phyloP scores from a whole-genome alignment of 2,113 vertebrate species.

The Rostratula benghalensis region DNA sequence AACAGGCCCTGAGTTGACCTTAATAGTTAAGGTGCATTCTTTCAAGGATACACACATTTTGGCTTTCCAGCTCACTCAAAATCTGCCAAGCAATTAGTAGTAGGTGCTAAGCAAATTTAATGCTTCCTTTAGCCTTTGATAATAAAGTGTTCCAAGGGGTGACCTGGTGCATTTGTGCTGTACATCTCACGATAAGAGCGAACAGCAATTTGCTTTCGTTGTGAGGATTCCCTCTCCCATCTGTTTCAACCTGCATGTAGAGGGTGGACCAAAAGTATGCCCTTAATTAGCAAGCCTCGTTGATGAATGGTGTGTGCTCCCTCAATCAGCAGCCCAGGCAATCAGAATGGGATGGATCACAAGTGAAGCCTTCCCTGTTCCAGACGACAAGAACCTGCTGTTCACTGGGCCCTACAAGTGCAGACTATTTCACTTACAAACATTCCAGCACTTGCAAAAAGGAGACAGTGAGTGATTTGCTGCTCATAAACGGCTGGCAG shows the following conservation, averaged over 20 bases:
- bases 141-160: not conserved
- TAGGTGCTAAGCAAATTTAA: not conserved
- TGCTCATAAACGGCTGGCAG: not conserved
- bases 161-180: not conserved
- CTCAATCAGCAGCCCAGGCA: not conserved
- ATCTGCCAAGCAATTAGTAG: not conserved
- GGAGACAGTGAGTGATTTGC: not conserved
- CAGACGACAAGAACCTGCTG: not conserved
- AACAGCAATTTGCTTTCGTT: not conserved
- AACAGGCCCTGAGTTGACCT: not conserved
- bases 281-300: not conserved
- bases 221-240: not conserved
- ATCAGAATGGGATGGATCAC: not conserved
- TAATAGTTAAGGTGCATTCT: not conserved
- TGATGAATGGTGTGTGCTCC: not conserved
- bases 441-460: not conserved
- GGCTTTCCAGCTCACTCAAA: not conserved
- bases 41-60: not conserved
- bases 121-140: not conserved
- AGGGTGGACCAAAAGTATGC: fast-evolving
- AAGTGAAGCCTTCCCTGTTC: not conserved
- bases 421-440: not conserved
- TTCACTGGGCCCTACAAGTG: not conserved
- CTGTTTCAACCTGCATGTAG: not conserved
- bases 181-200: not conserved